Conservation (phyloP, 2,888 invertebrate species). For the Anthophora plumipes region DNA sequence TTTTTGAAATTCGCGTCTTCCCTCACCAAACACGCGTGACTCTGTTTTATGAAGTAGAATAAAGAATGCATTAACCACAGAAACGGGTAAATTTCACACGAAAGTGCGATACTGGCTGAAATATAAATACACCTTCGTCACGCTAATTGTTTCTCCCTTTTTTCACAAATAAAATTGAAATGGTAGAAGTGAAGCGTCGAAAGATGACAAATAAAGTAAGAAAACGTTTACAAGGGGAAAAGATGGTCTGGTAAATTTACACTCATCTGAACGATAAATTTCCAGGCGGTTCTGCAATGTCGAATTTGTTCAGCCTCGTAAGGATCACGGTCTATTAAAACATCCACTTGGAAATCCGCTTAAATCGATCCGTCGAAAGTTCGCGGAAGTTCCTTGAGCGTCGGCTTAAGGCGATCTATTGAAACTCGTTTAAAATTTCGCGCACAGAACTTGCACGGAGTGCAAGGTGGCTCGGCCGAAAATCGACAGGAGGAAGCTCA, state of each 20-base stretch:
- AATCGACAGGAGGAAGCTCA: not conserved
- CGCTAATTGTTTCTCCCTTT: constrained; percentile 12
- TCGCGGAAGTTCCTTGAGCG: constrained; percentile 41
- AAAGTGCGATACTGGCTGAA: not conserved
- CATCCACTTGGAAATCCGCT: constrained; percentile 53
- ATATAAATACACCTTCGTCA: not conserved
- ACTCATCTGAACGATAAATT: constrained; percentile 40
- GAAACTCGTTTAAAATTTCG: constrained; percentile 57
- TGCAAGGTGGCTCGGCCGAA: constrained; percentile 3
- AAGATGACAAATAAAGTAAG: constrained; percentile 20
- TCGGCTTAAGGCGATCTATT: constrained; percentile 45
- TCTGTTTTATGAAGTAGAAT: not conserved
- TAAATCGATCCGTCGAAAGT: constrained; percentile 53
- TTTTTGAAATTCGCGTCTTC: not conserved
- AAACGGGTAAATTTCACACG: constrained; percentile 1
- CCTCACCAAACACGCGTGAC: not conserved
- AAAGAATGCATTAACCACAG: constrained; percentile 1
- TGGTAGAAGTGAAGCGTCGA: constrained; percentile 7
- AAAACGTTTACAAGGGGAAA: constrained; percentile 19
- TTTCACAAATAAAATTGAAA: not conserved
- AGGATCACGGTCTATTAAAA: constrained; percentile 51
- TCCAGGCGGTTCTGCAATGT: constrained; percentile 10
- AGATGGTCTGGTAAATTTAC: constrained; percentile 14
- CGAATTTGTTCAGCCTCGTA: constrained; percentile 40
- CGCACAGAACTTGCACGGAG: constrained; percentile 5